Conservation (phyloP, 2,797 vertebrate species). For the Silurus lanzhouensis region DNA sequence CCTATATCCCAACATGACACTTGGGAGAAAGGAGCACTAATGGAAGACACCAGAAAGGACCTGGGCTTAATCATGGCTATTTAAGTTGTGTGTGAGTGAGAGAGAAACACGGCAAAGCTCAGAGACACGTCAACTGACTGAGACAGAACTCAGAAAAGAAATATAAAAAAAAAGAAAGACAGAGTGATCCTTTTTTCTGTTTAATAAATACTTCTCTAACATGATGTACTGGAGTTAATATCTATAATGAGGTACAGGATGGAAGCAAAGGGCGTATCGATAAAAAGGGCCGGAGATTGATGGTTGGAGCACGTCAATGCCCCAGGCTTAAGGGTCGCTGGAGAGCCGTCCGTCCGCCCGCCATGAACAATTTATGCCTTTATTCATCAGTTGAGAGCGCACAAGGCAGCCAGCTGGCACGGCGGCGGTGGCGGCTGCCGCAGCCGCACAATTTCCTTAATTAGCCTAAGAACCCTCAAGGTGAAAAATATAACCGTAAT, state of each 20-base stretch:
- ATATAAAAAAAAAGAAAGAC: neutral
- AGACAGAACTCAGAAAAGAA: neutral
- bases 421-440: constrained; percentile 1
- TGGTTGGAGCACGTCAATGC: constrained; percentile 22
- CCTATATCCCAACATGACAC: constrained; percentile 25
- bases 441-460: constrained; percentile 45
- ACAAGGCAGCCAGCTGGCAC: constrained; percentile 47
- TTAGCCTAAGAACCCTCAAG: constrained; percentile 50
- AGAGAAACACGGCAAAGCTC: neutral
- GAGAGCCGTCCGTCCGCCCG: constrained; percentile 35
- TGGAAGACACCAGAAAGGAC: constrained; percentile 15
- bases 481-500: constrained; percentile 54
- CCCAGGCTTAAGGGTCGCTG: constrained; percentile 32
- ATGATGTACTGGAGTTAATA: constrained; percentile 39
- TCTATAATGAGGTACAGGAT: constrained; percentile 45
- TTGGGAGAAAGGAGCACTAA: constrained; percentile 19
- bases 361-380: constrained; percentile 52
- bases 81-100: neutral
- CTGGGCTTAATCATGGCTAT: constrained; percentile 2
- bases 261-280: constrained; percentile 51
- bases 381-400: constrained; percentile 47
- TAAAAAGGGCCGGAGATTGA: constrained; percentile 47
- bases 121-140: constrained; percentile 7
- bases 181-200: neutral
- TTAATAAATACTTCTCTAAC: constrained; percentile 3